Evolutionary conservation across 2,888 invertebrate species (phyloP).

Genomic region (Oscheius sp.): DNA sequence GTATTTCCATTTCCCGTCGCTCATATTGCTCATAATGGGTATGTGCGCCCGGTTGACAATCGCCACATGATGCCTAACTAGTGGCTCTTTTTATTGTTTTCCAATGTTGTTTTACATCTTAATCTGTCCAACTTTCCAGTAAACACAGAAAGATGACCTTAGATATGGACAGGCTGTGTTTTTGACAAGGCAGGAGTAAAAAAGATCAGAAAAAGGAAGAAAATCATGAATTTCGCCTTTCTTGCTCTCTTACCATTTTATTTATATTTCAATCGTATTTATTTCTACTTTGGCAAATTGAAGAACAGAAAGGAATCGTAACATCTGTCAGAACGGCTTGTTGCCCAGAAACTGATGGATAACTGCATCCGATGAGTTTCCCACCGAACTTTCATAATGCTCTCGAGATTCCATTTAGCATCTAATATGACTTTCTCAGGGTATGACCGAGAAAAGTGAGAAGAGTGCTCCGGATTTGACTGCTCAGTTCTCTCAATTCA

Average conservation of each 20-base stretch:
- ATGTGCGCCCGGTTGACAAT: not conserved
- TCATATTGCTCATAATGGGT: not conserved
- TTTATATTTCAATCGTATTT: no score
- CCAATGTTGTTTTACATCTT: not conserved
- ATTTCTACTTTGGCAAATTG: no score
- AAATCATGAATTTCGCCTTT: no score
- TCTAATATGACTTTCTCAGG: not conserved
- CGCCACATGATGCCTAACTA: conserved; percentile 25
- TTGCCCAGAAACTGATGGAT: no score
- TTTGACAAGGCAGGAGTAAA: no score
- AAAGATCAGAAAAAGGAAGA: no score
- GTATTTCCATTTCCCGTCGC: no score
- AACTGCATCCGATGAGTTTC: no score
- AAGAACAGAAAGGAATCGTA: no score
- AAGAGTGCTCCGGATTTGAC: conserved; percentile 13
- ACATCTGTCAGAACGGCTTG: no score
- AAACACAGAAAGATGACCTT: not conserved
- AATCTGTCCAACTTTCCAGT: not conserved
- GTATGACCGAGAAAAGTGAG: conserved; percentile 28
- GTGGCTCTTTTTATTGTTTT: conserved; percentile 17
- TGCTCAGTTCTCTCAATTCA: conserved; percentile 30
- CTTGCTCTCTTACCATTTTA: no score
- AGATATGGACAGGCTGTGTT: not conserved
- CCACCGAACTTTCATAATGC: no score
- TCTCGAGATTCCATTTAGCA: not conserved